Evolutionary conservation across 1,140 invertebrate genomes (phyloP).

Genomic region (Panagrolaimus sp.): DNA sequence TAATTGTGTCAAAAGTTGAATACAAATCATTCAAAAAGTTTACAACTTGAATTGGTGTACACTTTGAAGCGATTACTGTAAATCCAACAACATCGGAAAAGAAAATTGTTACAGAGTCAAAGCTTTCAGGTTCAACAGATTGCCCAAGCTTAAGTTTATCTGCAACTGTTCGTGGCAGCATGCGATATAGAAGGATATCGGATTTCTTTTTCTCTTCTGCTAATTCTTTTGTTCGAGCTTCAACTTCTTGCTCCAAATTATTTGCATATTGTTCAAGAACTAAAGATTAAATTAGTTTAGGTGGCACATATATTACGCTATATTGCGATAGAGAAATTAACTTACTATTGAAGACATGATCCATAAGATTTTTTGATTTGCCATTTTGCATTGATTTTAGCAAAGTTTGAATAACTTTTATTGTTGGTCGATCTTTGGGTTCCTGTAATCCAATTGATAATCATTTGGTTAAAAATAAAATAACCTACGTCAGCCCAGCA

Average conservation of each 20-base stretch:
- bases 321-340: no score
- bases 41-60: conserved; percentile 65
- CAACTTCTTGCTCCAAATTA: conserved; percentile 75
- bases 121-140: conserved; percentile 81
- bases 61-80: conserved; percentile 75
- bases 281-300: conserved; percentile 46
- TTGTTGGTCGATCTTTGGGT: conserved; percentile 78
- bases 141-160: conserved; percentile 78
- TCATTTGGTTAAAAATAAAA: no score
- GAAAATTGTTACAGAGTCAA: conserved; percentile 66
- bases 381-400: background rate
- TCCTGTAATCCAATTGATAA: no score
- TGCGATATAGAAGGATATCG: conserved; percentile 74
- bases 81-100: conserved; percentile 83
- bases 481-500: conserved; percentile 71
- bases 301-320: conserved; percentile 55
- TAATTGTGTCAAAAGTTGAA: conserved; percentile 70
- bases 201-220: conserved; percentile 93
- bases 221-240: conserved; percentile 81
- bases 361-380: conserved; percentile 67
- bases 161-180: conserved; percentile 73
- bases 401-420: conserved; percentile 68
- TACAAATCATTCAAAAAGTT: conserved; percentile 75
- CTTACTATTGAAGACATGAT: conserved; percentile 71
- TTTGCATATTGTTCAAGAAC: conserved; percentile 77